Percentiles rank a stretch among this genome's conserved stretches.
Conservation (phyloP, 1,140 invertebrate species). For the Bombus impatiens region DNA sequence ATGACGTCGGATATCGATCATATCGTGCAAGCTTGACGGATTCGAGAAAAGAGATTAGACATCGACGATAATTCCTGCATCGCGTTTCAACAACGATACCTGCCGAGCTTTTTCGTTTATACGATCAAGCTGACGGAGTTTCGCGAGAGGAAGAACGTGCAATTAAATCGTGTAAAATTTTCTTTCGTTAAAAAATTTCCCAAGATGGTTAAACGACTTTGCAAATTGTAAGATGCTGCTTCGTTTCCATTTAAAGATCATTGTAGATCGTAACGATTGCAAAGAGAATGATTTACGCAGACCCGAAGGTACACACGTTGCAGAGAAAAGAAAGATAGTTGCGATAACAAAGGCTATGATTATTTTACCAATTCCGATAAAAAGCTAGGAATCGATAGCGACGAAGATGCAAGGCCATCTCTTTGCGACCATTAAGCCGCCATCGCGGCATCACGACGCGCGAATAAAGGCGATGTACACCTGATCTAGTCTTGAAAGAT, state of each 20-base stretch:
- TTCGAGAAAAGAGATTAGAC: slow-evolving; percentile 8
- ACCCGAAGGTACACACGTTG: no score
- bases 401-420: background rate
- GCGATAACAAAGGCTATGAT: background rate
- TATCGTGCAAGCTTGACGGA: slow-evolving; percentile 35
- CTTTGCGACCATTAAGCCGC: no score
- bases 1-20: slow-evolving; percentile 78
- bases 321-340: no score
- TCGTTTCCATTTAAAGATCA: no score
- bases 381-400: background rate
- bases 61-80: slow-evolving; percentile 23
- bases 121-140: background rate
- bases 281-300: no score
- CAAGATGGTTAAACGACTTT: background rate
- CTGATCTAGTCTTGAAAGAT: slow-evolving; percentile 53
- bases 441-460: background rate
- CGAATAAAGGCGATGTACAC: slow-evolving; percentile 47
- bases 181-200: no score
- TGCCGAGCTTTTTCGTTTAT: background rate
- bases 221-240: no score
- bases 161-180: no score
- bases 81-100: background rate
- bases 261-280: no score
- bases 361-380: background rate
- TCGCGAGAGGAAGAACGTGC: background rate